Evolutionary conservation across 2,797 vertebrate species (phyloP).

Genomic region (Jordanella pulchra): DNA sequence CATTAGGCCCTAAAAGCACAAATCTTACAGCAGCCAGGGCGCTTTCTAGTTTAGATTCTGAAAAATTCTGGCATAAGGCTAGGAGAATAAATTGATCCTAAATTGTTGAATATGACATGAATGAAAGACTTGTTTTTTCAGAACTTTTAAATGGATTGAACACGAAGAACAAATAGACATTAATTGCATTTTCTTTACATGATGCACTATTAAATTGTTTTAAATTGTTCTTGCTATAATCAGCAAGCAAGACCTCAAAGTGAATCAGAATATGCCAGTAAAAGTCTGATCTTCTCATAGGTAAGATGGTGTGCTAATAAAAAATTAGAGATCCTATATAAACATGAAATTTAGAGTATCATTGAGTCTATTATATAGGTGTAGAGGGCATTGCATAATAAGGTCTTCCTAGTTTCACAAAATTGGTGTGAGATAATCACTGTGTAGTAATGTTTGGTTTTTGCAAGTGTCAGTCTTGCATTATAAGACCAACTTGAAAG

Average conservation of each 20-base stretch:
- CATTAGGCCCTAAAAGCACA: neutral
- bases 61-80: neutral
- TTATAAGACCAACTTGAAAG: slow-evolving; percentile 57
- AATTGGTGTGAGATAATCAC: neutral
- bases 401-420: slow-evolving; percentile 5
- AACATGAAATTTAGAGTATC: too few relatives aligned
- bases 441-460: slow-evolving; percentile 17
- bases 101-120: neutral
- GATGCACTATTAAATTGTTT: too few relatives aligned
- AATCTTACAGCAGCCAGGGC: neutral
- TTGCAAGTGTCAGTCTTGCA: slow-evolving; percentile 34
- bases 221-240: too few relatives aligned
- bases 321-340: too few relatives aligned
- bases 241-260: too few relatives aligned
- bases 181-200: neutral
- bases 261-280: too few relatives aligned
- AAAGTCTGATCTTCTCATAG: too few relatives aligned
- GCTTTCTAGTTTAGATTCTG: slow-evolving; percentile 4
- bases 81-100: neutral
- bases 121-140: slow-evolving; percentile 8
- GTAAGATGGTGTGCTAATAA: too few relatives aligned
- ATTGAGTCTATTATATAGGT: too few relatives aligned
- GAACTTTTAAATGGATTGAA: slow-evolving; percentile 3
- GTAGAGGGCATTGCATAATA: slow-evolving; percentile 5
- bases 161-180: neutral